Conservation (phyloP, 2,888 invertebrate species). For the Ophraella communa region DNA sequence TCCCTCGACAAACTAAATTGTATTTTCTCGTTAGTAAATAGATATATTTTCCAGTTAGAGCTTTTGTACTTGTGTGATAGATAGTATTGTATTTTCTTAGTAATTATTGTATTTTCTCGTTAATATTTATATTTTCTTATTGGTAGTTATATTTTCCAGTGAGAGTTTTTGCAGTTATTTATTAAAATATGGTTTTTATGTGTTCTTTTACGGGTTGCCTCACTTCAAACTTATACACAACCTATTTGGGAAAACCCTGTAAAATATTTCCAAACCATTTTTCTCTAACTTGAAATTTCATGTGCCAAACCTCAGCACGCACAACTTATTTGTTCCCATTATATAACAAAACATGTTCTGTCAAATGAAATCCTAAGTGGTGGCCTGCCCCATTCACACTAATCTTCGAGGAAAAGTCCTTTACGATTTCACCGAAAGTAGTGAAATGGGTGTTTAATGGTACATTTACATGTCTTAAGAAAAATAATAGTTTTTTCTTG, state of each 20-base stretch:
- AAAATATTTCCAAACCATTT: background rate
- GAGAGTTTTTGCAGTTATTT: no score
- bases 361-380: constrained; percentile 5
- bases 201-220: no score
- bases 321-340: background rate
- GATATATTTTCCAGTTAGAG: no score
- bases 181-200: no score
- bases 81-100: no score
- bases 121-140: no score
- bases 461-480: constrained; percentile 2
- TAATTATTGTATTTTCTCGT: no score
- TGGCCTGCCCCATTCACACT: background rate
- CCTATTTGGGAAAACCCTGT: background rate
- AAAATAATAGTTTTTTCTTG: background rate
- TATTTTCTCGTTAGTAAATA: no score
- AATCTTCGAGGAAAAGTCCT: background rate
- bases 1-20: no score
- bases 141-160: no score
- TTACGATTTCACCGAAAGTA: background rate
- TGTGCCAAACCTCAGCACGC: background rate
- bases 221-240: background rate
- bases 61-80: no score
- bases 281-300: background rate
- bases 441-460: background rate
- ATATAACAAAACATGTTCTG: background rate